A percentile compares a stretch with the other conserved stretches of the same genome.
Evolutionary conservation across 1,140 invertebrate species (phyloP).

Genomic region (Oryctes rhinoceros): DNA sequence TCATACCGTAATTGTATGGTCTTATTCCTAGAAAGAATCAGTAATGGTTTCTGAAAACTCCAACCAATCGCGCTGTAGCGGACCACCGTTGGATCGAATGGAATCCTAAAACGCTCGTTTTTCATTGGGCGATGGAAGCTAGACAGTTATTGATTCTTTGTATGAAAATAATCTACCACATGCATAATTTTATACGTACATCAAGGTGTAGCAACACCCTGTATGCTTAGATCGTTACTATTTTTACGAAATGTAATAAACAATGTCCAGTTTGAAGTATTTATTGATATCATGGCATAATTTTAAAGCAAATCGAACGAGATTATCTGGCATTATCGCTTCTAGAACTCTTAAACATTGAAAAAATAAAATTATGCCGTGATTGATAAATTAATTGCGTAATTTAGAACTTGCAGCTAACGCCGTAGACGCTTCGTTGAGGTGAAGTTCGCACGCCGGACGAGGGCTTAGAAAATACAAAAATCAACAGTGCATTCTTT

Average conservation of each 20-base stretch:
- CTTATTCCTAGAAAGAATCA: not conserved
- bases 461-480: not conserved
- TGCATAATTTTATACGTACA: not conserved
- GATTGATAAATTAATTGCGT: constrained; percentile 7
- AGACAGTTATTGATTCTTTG: constrained; percentile 8
- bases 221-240: no score
- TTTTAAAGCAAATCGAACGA: not conserved
- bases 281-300: not conserved
- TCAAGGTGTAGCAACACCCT: no score
- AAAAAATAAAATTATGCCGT: not conserved
- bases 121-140: not conserved
- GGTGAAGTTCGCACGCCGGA: not conserved
- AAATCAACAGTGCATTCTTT: no score
- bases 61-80: not conserved
- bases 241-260: no score
- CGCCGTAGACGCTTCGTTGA: not conserved
- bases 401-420: constrained; percentile 6
- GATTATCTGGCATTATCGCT: no score
- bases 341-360: no score
- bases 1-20: not conserved
- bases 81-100: no score
- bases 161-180: constrained; percentile 37
- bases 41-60: not conserved
- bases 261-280: no score
- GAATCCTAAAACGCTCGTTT: not conserved